phyloP scores from a whole-genome alignment of 2,888 invertebrate species.

The Xanthorhoe spadicearia region DNA sequence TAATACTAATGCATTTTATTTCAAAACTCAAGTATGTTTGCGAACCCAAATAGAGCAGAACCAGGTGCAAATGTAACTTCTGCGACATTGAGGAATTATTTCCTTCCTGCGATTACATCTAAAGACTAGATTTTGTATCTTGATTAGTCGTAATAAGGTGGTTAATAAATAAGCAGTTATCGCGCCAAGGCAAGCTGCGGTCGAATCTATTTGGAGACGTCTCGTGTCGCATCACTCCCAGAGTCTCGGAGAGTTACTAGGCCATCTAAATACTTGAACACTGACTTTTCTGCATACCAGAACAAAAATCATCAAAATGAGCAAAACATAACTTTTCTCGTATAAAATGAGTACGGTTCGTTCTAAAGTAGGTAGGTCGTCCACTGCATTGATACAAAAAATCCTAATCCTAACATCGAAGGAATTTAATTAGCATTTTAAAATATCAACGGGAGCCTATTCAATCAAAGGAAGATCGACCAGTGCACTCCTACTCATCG shows the following conservation, averaged over 20 bases:
- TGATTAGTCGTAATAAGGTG: slow-evolving; percentile 50
- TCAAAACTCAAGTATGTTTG: slow-evolving; percentile 18
- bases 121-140: slow-evolving; percentile 42
- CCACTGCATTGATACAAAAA: no score
- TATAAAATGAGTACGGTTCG: no score
- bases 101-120: slow-evolving; percentile 54
- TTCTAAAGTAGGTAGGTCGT: no score
- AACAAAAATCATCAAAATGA: not conserved
- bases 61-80: slow-evolving; percentile 43
- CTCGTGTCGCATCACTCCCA: slow-evolving; percentile 51
- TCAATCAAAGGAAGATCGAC: no score
- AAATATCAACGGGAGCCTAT: no score
- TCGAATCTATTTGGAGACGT: slow-evolving; percentile 73
- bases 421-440: no score
- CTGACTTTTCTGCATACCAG: not conserved
- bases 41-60: slow-evolving; percentile 13
- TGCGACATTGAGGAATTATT: slow-evolving; percentile 59
- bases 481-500: no score
- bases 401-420: no score
- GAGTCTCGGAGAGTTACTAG: slow-evolving; percentile 50
- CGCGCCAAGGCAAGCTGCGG: slow-evolving; percentile 58
- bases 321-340: no score
- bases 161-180: slow-evolving; percentile 42
- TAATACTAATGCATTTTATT: slow-evolving; percentile 55
- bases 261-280: slow-evolving; percentile 34